These are phyloP conservation scores for Pedicia rivosa DNA, from an alignment of 2,888 invertebrate genomes.

Conservation along the genomic window DNA sequence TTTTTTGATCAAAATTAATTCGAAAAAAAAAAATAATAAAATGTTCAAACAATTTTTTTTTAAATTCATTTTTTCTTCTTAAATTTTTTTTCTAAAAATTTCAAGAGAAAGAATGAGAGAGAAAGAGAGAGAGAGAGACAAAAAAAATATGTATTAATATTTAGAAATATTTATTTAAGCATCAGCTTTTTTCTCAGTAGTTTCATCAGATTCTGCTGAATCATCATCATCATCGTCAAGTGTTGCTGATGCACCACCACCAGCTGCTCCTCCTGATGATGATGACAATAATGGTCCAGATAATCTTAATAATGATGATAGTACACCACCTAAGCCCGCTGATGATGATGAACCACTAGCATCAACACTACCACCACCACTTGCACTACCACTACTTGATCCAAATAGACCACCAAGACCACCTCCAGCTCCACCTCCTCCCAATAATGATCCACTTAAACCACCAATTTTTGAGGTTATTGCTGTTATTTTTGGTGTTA, in stretches of 20 bases:
- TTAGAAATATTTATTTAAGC: no score
- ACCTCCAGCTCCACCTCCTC: conserved; percentile 35
- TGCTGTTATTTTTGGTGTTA: conserved; percentile 52
- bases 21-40: no score
- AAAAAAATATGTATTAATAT: no score
- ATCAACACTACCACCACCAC: conserved; percentile 22
- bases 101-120: no score
- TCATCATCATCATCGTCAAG: conserved; percentile 25
- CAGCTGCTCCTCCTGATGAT: conserved; percentile 16
- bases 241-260: conserved; percentile 18
- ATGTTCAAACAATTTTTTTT: no score
- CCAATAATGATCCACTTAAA: conserved; percentile 36
- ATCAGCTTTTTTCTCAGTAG: no score
- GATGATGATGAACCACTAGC: conserved; percentile 14
- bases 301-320: conserved; percentile 27
- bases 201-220: conserved; percentile 14
- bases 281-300: conserved; percentile 31
- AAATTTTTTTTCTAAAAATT: no score
- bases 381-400: conserved; percentile 30
- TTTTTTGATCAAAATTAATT: no score
- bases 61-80: no score
- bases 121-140: no score
- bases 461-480: conserved; percentile 51
- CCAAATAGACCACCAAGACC: no score
- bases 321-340: conserved; percentile 23